Evolutionary conservation across 2,113 vertebrate genomes (phyloP), one percentile per base, ranked within the genome.

Genomic region (Thalassarche chlororhynchos): DNA sequence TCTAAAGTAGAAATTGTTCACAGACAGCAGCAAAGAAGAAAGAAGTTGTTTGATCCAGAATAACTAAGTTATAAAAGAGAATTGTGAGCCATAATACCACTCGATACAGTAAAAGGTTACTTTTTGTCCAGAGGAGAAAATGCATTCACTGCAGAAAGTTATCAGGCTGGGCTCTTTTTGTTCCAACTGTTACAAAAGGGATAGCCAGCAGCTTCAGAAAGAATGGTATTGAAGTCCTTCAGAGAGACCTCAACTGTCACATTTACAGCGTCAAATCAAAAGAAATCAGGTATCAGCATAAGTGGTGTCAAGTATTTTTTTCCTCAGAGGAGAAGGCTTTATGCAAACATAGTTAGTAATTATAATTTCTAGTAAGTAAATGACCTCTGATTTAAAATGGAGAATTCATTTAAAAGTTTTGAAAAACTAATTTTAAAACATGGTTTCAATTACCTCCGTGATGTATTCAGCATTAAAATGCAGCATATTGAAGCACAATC

Each of bases 81-180:
- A 76, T 17, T 72, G 75, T 42, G 58, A 95, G 62, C 82, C 46
- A 20, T 76, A 79, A 82, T 55, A 54, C 38, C 87, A 93, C 78
- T 90, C 6, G 0, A 51, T 86, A 91, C 26, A 58, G 54, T 85
- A 88, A 94, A 86, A 97, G 55, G 84, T 87, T 96, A 90, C 76
- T 78, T 95, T 89, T 89, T 97, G 87, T 91, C 66, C 55, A 70
- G 70, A 83, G 60, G 58, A 91, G 58, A 96, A 95, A 96, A 85
- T 88, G 89, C 87, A 92, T 87, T 92, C 84, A 69, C 90, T 96
- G 96, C 91, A 94, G 60, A 95, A 97, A 96, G 76, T 96, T 95
- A 95, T 46, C 28, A 9, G 77, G 62, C 89, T 75, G 85, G 40
- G 44, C 74, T 81, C 84, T 94, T 93, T 96, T 90, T 94, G 90